Evolutionary conservation across 2,888 invertebrate genomes (phyloP).

Genomic region (Eilema caniola): DNA sequence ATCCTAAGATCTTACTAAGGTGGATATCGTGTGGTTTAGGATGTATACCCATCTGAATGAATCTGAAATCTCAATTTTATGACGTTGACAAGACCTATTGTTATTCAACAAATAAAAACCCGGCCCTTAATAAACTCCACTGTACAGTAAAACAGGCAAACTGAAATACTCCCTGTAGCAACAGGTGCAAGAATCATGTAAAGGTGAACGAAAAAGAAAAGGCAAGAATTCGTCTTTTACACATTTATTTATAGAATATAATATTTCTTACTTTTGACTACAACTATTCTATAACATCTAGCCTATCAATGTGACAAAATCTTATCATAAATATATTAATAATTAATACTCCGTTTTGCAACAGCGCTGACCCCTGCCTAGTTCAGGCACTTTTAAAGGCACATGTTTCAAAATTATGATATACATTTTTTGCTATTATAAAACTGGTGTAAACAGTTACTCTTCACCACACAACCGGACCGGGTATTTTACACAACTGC

Average conservation of each 20-base stretch:
- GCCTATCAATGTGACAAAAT: conserved; percentile 42
- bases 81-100: no score
- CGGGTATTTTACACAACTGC: no score
- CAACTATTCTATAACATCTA: conserved; percentile 51
- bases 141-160: no score
- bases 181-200: background rate
- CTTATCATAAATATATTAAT: conserved; percentile 50
- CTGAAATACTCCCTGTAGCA: no score
- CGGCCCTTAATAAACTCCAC: no score
- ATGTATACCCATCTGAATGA: no score
- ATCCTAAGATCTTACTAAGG: no score
- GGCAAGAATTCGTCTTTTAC: conserved; percentile 46
- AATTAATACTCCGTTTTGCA: conserved; percentile 72
- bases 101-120: no score
- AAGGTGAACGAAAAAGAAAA: conserved; percentile 36
- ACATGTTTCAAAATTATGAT: conserved; percentile 27
- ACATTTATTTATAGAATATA: conserved; percentile 66
- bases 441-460: background rate
- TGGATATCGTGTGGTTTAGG: no score
- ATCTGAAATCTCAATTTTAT: no score
- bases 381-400: conserved; percentile 58
- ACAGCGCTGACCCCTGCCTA: conserved; percentile 54
- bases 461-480: no score
- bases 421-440: background rate
- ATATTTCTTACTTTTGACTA: conserved; percentile 48